A percentile compares a stretch with the other conserved stretches of the same genome.
Conservation (phyloP, 2,888 invertebrate genomes). For the Drosophila lutescens region DNA sequence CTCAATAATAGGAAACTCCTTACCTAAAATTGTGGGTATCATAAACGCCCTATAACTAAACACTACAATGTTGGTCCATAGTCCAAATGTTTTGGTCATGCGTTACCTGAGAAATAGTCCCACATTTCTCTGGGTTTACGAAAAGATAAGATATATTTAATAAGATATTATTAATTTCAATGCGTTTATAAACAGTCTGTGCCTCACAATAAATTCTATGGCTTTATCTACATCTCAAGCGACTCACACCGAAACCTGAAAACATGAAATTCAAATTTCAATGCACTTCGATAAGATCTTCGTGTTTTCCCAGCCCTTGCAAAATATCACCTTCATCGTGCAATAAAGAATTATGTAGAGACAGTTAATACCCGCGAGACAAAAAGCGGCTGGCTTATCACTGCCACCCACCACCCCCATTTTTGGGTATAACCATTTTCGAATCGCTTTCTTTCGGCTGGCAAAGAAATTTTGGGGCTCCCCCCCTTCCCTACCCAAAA, state of each 20-base stretch:
- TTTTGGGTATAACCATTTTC: slow-evolving; percentile 36
- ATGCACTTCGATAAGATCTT: slow-evolving; percentile 13
- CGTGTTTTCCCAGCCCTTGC: background rate
- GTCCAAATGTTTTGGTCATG: too few relatives aligned
- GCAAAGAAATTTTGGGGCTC: slow-evolving; percentile 5
- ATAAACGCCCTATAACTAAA: too few relatives aligned
- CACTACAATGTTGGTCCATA: too few relatives aligned
- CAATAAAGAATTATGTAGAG: slow-evolving; percentile 41
- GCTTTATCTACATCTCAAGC: slow-evolving; percentile 18
- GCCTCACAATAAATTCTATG: background rate
- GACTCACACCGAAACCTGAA: background rate
- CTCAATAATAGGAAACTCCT: too few relatives aligned
- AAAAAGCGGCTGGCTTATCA: slow-evolving; percentile 45
- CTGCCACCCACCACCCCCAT: background rate
- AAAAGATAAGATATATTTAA: too few relatives aligned
- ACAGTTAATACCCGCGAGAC: slow-evolving; percentile 56
- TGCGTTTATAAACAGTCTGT: background rate
- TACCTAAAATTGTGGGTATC: too few relatives aligned
- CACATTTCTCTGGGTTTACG: too few relatives aligned
- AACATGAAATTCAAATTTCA: slow-evolving; percentile 2
- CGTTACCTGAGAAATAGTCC: too few relatives aligned
- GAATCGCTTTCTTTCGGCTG: slow-evolving; percentile 45
- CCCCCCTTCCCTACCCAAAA: background rate
- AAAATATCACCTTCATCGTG: slow-evolving; percentile 17
- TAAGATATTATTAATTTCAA: too few relatives aligned